phyloP scores from a whole-genome alignment of 2,113 vertebrate species.

The Ornithorhynchus anatinus region DNA sequence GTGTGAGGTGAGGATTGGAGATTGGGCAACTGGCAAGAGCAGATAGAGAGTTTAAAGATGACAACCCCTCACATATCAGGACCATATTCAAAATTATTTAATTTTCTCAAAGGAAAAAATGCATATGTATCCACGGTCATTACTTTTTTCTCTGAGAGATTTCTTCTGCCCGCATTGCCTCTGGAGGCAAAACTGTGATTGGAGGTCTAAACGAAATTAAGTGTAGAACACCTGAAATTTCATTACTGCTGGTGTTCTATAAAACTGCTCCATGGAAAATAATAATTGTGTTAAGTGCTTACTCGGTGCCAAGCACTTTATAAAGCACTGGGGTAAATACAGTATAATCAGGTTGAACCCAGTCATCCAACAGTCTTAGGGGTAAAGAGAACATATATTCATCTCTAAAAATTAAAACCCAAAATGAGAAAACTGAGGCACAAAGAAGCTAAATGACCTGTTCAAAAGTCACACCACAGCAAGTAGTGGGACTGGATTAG shows the following conservation, averaged over 20 bases:
- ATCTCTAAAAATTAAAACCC: too few species aligned
- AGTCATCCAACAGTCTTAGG: too few species aligned
- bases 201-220: conserved; percentile 1
- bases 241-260: neutral
- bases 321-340: too few species aligned
- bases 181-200: neutral
- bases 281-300: too few species aligned
- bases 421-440: too few species aligned
- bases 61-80: neutral
- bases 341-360: too few species aligned
- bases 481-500: too few species aligned
- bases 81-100: neutral
- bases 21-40: too few species aligned
- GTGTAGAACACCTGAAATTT: neutral
- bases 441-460: too few species aligned
- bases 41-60: neutral
- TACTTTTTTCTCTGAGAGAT: neutral
- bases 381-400: too few species aligned
- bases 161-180: neutral
- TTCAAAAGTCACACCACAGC: too few species aligned
- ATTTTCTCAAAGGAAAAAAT: neutral
- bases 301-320: too few species aligned
- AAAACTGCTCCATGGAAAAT: neutral
- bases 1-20: neutral
- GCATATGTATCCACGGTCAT: fast-evolving